Evolutionary conservation across 2,888 invertebrate genomes (phyloP).

Genomic region (Mesodorylaimus sp.): DNA sequence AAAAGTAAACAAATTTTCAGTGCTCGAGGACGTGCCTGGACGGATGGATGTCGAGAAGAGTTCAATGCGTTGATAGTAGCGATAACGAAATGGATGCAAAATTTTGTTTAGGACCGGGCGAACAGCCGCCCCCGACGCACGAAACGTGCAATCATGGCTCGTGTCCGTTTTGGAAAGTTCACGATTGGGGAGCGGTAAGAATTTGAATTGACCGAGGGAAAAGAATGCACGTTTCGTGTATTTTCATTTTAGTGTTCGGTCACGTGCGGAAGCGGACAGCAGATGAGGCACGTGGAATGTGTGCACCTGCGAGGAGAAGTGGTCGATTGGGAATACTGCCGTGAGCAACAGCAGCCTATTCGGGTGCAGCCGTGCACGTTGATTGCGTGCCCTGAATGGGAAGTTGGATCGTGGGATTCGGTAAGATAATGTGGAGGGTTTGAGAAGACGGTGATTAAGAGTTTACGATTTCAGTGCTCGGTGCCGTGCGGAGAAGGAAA

Average conservation of each 20-base stretch:
- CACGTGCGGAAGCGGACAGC: conserved; percentile 24
- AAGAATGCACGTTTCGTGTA: not conserved
- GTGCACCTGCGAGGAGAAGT: conserved; percentile 22
- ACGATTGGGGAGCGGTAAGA: conserved; percentile 32
- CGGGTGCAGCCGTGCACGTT: conserved; percentile 17
- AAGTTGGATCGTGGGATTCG: conserved; percentile 18
- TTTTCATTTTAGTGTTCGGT: conserved; percentile 21
- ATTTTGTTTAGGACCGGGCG: conserved; percentile 14
- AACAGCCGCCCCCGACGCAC: conserved; percentile 15
- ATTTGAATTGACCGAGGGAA: not conserved
- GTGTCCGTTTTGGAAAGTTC: conserved; percentile 34
- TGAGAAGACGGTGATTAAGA: no score
- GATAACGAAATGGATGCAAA: conserved; percentile 16
- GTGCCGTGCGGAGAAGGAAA: conserved; percentile 27
- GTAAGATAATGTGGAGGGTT: conserved; percentile 12
- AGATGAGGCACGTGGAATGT: conserved; percentile 21
- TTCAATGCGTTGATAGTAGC: conserved; percentile 21
- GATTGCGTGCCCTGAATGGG: conserved; percentile 21
- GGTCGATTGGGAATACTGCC: conserved; percentile 24
- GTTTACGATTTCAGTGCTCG: conserved; percentile 22
- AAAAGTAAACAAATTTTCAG: conserved; percentile 4
- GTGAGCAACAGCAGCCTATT: conserved; percentile 16
- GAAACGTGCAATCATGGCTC: conserved; percentile 30
- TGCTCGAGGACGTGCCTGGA: conserved; percentile 25
- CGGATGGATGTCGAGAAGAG: conserved; percentile 23